Evolutionary conservation across 2,888 invertebrate species (phyloP), one percentile per base, ranked within the genome.

Genomic region (Lacanobia wlatinum): DNA sequence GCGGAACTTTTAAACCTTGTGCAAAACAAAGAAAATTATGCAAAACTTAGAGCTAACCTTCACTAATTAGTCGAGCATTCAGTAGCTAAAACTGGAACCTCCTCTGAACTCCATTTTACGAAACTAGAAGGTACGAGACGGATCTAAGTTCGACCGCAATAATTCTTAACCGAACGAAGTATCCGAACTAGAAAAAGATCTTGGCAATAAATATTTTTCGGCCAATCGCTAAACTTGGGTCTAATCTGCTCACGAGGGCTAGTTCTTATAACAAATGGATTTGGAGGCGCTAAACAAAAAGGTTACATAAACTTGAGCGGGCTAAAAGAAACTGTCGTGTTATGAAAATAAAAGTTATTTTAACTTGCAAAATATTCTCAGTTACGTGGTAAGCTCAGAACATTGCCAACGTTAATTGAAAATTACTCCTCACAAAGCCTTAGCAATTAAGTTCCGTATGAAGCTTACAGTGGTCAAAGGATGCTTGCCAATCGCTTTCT

Each of bases 161-260:
- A 34, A 60, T 81, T 81, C 65, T 75, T 43, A 60, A 46, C 65
- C 9, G 58, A 67, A 66, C 58, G 46, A 65, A 21, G 59, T 80
- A 60, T 53, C 52, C 55, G 40, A 65, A 52, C 68, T 62, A 73
- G 59, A 70, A 70, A 84, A 81, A 68, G 61, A 76, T 65, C 68
- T 63, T 52, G 40, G 55, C 84, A 71, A 80, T 84, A 80, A 84
- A 80, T 84, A 81, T 84, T 43, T 69, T 75, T 69, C 53, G 43
- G n/a, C 58, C 65, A 76, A 62, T 68, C 74, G 66, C 68, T 70
- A 84, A 70, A 76, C 76, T 83, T 56, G 55, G 16, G 59, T n/a
- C 28, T 81, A 81, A 81, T 84, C 70, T 65, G 40, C 60, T 64
- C 65, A 69, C 70, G 65, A 64, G 60, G 70, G 67, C 52, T 68